These are phyloP conservation scores for Drosophila funebris DNA, from an alignment of 1,140 invertebrate genomes.

Conservation along the genomic window DNA sequence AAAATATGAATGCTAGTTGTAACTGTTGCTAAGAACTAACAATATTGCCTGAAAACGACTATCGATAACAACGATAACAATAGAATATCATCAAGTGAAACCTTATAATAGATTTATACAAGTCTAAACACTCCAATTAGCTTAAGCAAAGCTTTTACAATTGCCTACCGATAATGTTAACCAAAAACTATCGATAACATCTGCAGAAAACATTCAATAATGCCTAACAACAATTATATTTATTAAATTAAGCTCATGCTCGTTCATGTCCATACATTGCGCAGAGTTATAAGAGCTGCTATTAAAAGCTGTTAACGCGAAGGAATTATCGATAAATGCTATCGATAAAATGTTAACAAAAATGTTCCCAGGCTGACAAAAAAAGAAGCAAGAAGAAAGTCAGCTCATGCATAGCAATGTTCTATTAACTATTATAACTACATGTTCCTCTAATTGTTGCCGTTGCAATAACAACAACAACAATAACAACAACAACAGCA, in stretches of 20 bases:
- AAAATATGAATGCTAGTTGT: too few relatives aligned
- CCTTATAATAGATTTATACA: too few relatives aligned
- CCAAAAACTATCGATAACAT: not conserved
- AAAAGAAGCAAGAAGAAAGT: not conserved
- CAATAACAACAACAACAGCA: constrained; percentile 6
- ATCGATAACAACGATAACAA: too few relatives aligned
- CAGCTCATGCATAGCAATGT: not conserved
- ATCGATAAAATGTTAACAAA: not conserved
- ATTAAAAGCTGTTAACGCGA: not conserved
- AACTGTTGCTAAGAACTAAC: too few relatives aligned
- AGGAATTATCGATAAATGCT: not conserved
- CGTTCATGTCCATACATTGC: not conserved
- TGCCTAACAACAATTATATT: not conserved
- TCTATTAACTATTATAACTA: constrained; percentile 35
- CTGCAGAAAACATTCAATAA: not conserved
- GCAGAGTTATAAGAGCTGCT: too few relatives aligned
- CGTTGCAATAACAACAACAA: constrained; percentile 27
- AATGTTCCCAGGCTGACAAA: constrained; percentile 14
- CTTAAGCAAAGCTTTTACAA: too few relatives aligned
- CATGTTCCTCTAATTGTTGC: constrained; percentile 70
- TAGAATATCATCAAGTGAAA: too few relatives aligned
- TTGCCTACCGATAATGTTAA: not conserved
- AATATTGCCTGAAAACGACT: too few relatives aligned
- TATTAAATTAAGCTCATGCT: not conserved
- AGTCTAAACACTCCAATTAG: too few relatives aligned